These are phyloP conservation scores for Rhyacichthys aspro DNA, from an alignment of 2,797 vertebrate species.

Conservation along the genomic window DNA sequence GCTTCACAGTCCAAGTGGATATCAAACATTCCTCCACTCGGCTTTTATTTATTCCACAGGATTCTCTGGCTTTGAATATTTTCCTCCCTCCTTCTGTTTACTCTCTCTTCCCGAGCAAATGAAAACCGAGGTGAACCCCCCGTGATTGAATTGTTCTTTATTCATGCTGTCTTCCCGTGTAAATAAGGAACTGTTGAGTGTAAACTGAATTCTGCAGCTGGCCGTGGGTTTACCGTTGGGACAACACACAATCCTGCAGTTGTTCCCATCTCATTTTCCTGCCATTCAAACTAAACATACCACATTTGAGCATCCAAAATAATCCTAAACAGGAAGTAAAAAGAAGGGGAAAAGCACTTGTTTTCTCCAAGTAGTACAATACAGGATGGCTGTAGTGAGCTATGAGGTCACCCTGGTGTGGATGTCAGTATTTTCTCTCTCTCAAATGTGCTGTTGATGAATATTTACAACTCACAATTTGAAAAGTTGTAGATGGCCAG, in stretches of 20 bases:
- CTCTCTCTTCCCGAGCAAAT: constrained; percentile 35
- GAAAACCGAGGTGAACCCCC: constrained; percentile 48
- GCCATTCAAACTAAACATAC: constrained; percentile 58
- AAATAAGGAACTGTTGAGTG: constrained; percentile 51
- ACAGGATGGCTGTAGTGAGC: background rate
- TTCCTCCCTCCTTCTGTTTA: constrained; percentile 40
- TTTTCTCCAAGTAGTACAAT: background rate
- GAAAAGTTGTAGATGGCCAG: too few relatives aligned
- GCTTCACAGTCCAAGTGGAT: constrained; percentile 50
- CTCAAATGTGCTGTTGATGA: too few relatives aligned
- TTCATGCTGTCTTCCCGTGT: constrained; percentile 52
- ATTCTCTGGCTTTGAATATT: constrained; percentile 18
- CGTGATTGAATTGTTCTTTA: constrained; percentile 55
- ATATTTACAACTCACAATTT: too few relatives aligned
- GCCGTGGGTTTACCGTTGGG: constrained; percentile 45
- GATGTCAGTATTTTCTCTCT: too few relatives aligned
- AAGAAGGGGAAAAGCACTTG: constrained; percentile 6
- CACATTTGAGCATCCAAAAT: constrained; percentile 13
- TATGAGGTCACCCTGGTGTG: too few relatives aligned
- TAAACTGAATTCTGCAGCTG: constrained; percentile 61
- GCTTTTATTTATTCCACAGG: constrained; percentile 44
- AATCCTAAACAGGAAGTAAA: constrained; percentile 37
- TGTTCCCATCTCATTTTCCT: constrained; percentile 65
- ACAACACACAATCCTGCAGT: constrained; percentile 32
- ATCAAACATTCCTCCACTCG: constrained; percentile 55